Conservation (phyloP, 2,797 vertebrate genomes). For the Brachyalestes nurse region DNA sequence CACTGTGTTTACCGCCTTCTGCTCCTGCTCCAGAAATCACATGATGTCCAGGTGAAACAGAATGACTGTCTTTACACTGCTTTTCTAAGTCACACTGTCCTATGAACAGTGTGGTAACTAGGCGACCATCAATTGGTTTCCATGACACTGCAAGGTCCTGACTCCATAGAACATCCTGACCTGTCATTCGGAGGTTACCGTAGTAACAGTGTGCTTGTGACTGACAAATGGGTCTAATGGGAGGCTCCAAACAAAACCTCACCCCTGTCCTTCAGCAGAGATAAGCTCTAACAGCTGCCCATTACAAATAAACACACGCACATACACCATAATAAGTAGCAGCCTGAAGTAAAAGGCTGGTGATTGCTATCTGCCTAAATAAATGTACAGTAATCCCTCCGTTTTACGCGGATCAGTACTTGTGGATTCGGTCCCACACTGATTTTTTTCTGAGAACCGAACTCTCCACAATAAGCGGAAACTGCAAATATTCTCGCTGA, state of each 20-base stretch:
- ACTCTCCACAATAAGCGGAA: too few species aligned
- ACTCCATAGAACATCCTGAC: slow-evolving; percentile 26
- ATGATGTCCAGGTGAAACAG: slow-evolving; percentile 1
- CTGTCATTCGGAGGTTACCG: slow-evolving; percentile 25
- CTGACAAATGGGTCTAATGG: slow-evolving; percentile 18
- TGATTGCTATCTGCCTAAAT: background rate
- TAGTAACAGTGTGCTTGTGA: slow-evolving; percentile 24
- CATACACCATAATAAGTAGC: too few species aligned
- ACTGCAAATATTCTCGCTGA: too few species aligned
- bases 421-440: too few species aligned
- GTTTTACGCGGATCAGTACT: too few species aligned
- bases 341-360: background rate
- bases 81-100: background rate
- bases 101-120: slow-evolving; percentile 30
- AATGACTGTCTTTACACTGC: background rate
- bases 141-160: slow-evolving; percentile 33
- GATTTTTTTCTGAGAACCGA: too few species aligned
- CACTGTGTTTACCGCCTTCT: background rate
- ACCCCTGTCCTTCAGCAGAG: slow-evolving; percentile 41
- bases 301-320: slow-evolving; percentile 33
- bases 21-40: background rate
- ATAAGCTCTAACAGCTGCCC: slow-evolving; percentile 47
- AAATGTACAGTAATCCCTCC: too few species aligned
- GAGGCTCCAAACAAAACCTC: slow-evolving; percentile 23
- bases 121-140: slow-evolving; percentile 34